Evolutionary conservation across 2,113 vertebrate genomes (phyloP).

Genomic region (Onychorhynchus coronatus): DNA sequence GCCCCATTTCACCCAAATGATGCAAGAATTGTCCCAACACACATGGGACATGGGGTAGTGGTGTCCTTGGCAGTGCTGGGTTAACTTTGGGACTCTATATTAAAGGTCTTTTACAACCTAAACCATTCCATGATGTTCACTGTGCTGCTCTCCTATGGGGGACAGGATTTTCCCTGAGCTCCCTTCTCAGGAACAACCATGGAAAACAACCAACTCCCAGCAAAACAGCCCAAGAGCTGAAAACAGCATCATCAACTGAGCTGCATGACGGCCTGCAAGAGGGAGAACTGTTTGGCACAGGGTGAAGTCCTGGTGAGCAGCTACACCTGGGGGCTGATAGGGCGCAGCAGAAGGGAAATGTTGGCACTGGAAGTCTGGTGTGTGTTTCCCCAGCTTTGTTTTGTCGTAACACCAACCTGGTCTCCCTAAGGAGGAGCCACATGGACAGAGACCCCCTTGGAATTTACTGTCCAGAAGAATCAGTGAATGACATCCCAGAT

Average conservation of each 20-base stretch:
- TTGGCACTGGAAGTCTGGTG: background rate
- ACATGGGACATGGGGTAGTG: rapidly evolving
- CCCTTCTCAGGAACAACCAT: background rate
- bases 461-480: background rate
- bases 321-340: background rate
- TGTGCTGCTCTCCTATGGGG: background rate
- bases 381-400: background rate
- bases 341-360: background rate
- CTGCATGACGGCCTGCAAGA: background rate
- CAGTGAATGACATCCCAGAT: background rate
- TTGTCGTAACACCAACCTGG: background rate
- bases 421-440: background rate
- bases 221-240: background rate
- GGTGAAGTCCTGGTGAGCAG: rapidly evolving
- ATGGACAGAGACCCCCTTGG: background rate
- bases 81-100: background rate
- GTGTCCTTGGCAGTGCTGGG: background rate
- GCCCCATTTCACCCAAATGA: rapidly evolving
- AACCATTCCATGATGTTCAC: rapidly evolving
- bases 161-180: background rate
- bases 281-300: rapidly evolving
- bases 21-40: background rate
- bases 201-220: background rate
- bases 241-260: background rate
- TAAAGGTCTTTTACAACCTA: rapidly evolving